A percentile compares a stretch with the other conserved stretches of the same genome.
phyloP scores from a whole-genome alignment of 2,113 vertebrate species.

The Serinus canaria region DNA sequence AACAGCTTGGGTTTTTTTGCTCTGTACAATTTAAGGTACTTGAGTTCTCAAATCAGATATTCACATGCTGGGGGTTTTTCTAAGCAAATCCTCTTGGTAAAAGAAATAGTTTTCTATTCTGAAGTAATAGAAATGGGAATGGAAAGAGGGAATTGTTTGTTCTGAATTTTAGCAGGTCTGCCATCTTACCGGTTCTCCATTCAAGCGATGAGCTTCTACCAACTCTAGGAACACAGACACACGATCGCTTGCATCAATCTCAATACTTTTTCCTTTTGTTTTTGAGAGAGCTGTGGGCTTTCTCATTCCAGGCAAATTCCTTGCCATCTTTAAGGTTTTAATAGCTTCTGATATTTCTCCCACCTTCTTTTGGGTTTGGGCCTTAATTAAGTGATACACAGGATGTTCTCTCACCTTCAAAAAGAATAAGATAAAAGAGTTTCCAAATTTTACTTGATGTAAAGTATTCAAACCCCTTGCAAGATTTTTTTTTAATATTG shows the following conservation, averaged over 20 bases:
- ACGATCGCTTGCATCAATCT: conserved; percentile 82
- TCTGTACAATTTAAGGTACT: neutral
- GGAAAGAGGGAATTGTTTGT: neutral
- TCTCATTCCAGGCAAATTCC: conserved; percentile 88
- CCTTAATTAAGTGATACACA: conserved; percentile 93
- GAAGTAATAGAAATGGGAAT: neutral
- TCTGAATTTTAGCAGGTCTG: neutral
- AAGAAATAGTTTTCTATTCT: neutral
- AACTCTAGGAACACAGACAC: conserved; percentile 92
- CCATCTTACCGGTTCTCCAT: conserved; percentile 86
- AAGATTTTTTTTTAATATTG: neutral
- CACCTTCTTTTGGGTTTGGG: conserved; percentile 88
- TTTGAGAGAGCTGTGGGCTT: conserved; percentile 76
- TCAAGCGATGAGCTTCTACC: conserved; percentile 88
- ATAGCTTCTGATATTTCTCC: conserved; percentile 89
- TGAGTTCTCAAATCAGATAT: neutral
- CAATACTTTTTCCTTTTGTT: conserved; percentile 76
- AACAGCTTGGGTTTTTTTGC: neutral
- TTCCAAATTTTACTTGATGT: neutral
- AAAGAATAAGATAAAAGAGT: neutral
- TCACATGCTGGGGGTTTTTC: neutral
- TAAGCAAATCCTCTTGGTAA: neutral
- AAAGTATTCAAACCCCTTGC: neutral
- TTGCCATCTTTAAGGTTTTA: conserved; percentile 93
- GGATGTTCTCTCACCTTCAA: conserved; percentile 89